Base-by-base conservation (phyloP, 2,797 vertebrate species). In the Hirundo rustica region DNA sequence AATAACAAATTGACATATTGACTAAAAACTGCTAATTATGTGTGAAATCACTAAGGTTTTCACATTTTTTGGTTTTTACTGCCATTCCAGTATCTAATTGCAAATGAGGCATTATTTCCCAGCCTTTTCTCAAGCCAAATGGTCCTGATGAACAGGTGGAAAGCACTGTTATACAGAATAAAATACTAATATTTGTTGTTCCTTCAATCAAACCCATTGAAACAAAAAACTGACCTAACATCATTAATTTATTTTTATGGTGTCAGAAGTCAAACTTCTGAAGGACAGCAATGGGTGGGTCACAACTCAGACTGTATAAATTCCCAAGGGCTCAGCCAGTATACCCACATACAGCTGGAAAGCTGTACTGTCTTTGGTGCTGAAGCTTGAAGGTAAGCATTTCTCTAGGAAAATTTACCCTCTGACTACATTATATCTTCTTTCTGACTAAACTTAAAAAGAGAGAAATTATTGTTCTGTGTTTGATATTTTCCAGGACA, bases 371-470 rank as follows among this genome's bases (percentile, higher is more conserved):
- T 86, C 42, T 82, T 83, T 48, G 75, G 80, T 91, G 74, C 92
- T 87, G 71, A 94, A 81, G 75, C 60, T 85, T 16, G 4, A 72
- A 85, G 95, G 95, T 96, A 95, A 95, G 94, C 11, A 40, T n/a
- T 81, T 79, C 61, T 77, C 45, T 6, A 40, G 5, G 17, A 82
- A 91, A 79, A 91, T 50, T 57, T 64, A 68, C 29, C 12, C 67
- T 79, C 7, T 70, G 3, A 6, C 11, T 73, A 3, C 5, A 2
- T 23, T 45, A 65, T 85, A 71, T 77, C 30, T 89, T 48, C 4
- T 21, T 91, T 66, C n/a, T 48, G 18, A 34, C 26, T 64, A 25
- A 89, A 70, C 9, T 67, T 82, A 4, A 45, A 78, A 45, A 34
- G 14, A n/a, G 10, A 90, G 9, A 8, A 71, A 26, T 51, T 73